Percentiles rank a stretch among this genome's conserved stretches.
Conservation (phyloP, 2,888 invertebrate genomes). For the Aspidapion aeneum region DNA sequence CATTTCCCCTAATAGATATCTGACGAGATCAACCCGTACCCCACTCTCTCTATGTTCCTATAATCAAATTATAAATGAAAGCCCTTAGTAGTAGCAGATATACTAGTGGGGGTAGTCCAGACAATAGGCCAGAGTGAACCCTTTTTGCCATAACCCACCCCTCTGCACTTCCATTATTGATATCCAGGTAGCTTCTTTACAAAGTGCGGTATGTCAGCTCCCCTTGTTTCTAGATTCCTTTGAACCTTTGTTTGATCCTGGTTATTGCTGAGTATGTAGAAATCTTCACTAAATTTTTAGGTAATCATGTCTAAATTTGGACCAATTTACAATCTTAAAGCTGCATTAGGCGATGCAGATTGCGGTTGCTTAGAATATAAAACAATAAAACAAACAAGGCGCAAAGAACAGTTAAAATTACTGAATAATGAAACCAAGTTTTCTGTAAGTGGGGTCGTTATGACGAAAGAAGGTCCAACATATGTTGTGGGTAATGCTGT, state of each 20-base stretch:
- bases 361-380: slow-evolving; percentile 14
- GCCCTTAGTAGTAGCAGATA: too few species aligned
- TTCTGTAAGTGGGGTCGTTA: slow-evolving; percentile 30
- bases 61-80: too few species aligned
- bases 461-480: slow-evolving; percentile 31
- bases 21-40: too few species aligned
- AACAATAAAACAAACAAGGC: slow-evolving; percentile 20
- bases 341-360: slow-evolving; percentile 14
- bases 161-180: not conserved
- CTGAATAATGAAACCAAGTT: slow-evolving; percentile 15
- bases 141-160: not conserved
- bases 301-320: slow-evolving; percentile 18
- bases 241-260: too few species aligned
- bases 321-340: slow-evolving; percentile 15
- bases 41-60: too few species aligned
- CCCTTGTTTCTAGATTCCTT: too few species aligned
- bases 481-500: slow-evolving; percentile 29
- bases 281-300: not conserved
- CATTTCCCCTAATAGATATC: too few species aligned
- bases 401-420: slow-evolving; percentile 3
- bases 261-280: too few species aligned
- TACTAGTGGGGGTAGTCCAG: too few species aligned
- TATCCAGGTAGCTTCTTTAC: too few species aligned
- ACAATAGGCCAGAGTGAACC: not conserved
- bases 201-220: too few species aligned